Base-by-base conservation (phyloP, 2,113 vertebrate species). In the Charina bottae region DNA sequence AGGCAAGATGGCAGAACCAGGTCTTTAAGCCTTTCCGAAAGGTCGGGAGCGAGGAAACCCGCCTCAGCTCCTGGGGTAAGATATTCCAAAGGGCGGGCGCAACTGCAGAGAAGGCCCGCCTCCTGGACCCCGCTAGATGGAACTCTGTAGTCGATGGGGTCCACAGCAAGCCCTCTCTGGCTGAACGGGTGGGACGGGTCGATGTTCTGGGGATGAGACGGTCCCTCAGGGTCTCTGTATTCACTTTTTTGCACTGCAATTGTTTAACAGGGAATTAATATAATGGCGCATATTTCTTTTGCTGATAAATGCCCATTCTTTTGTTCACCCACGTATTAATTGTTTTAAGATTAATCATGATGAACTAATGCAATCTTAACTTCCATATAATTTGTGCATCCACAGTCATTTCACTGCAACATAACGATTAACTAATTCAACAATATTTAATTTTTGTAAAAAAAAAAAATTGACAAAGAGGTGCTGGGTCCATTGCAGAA, bases 301-400 rank as follows among this genome's bases (percentile, higher is more conserved):
- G 28, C 21, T 95, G 94, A 95, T 95, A 94, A 95, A 95, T 94
- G 90, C 88, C 64, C 94, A 85, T 94, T 95, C 0, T 42, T 88
- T 93, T 94, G 95, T 92, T 95, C 91, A 92, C 89, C 95, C 86
- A 93, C 7, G 95, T 94, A 91, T 87, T 96, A 95, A 95, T 95
- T 95, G 93, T 90, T 96, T 93, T 93, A 95, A 94, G 88, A 96
- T 95, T 93, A 95, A 96, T 96, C 93, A 95, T 89, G 53, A 92
- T 93, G 94, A 97, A 93, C 93, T 92, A 96, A 94, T 33, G 0
- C 83, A 91, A 93, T 94, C 95, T 95, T 96, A 96, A 94, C 94
- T 95, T 91, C 91, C 93, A 93, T 64, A 95, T 96, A 94, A 95
- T 96, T 94, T 87, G 93, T 95, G 91, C 83, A 95, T 91, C 93